Evolutionary conservation across 2,113 vertebrate species (phyloP), one percentile per base, ranked within the genome.

Genomic region (Pollimyrus isidori): DNA sequence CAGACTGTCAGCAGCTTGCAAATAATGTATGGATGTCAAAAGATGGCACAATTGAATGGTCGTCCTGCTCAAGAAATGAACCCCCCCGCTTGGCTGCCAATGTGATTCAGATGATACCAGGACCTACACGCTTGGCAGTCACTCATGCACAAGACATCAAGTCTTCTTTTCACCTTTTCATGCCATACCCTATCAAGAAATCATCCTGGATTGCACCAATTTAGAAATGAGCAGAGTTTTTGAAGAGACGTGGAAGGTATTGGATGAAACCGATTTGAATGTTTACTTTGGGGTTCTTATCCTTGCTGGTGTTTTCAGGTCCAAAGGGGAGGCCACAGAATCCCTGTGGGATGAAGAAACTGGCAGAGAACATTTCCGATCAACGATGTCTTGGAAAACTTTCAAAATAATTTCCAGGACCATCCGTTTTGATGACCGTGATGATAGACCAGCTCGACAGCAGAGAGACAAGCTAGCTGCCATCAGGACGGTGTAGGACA

Each of bases 281-380:
- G 35, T 1, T 35, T 35, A 35, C 35, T 35, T 35, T 35, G 35
- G 35, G 86, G 3, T 91, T 91, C 84, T 91, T 89, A 88, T 84
- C 10, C 88, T 80, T 91, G 85, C 53, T 89, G 91, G 90, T 39
- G 88, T 91, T 91, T 89, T 91, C 88, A 91, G 23, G n/a, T 89
- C 89, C 89, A 89, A 89, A n/a, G 89, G 89, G 62, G 89, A 89
- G 35, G 45, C 91, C 86, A 88, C 84, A 69, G 85, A 91, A 89
- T 91, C 73, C 88, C 88, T 88, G 53, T 89, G 91, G 88, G 76
- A 88, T 90, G 53, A 87, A 90, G 89, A 91, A 88, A 91, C 86
- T 90, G 87, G 90, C 88, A 88, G 88, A 88, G 76, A 76, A 88
- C 52, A 86, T 90, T 91, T 88, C 46, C 49, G 1, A 30, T 50